A percentile compares a stretch with the other conserved stretches of the same genome.
phyloP scores from a whole-genome alignment of 2,113 vertebrate species.

The Nibea coibor region DNA sequence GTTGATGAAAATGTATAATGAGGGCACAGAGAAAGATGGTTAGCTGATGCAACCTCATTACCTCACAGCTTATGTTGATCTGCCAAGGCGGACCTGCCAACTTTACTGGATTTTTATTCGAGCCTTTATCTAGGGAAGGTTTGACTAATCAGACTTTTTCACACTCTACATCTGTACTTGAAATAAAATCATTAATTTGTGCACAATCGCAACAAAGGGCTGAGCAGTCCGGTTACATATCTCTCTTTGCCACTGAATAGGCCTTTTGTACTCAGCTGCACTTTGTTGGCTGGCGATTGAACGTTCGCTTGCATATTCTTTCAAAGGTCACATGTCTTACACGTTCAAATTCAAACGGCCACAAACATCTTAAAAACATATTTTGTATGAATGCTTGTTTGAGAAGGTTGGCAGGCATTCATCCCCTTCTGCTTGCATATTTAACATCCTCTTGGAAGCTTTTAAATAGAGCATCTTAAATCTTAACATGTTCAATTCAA shows the following conservation, averaged over 20 bases:
- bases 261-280: neutral
- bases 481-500: neutral
- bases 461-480: neutral
- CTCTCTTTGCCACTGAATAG: neutral
- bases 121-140: conserved; percentile 40
- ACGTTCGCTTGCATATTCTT: neutral
- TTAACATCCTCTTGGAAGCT: neutral
- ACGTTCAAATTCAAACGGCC: neutral
- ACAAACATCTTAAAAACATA: neutral
- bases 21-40: conserved; percentile 62
- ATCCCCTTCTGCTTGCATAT: neutral
- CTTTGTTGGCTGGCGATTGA: neutral
- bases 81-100: conserved; percentile 56
- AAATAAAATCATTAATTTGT: conserved; percentile 28
- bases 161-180: conserved; percentile 20
- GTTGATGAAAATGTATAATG: conserved; percentile 67
- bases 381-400: neutral
- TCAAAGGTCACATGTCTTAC: neutral
- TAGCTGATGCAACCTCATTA: conserved; percentile 67
- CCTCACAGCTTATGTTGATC: conserved; percentile 57
- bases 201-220: conserved; percentile 24
- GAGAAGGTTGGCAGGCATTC: neutral
- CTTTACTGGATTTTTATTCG: conserved; percentile 35
- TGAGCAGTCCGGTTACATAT: neutral
- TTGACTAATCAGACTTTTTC: conserved; percentile 28